Conservation (phyloP, 1,140 invertebrate species). For the Drosophila virilis region DNA sequence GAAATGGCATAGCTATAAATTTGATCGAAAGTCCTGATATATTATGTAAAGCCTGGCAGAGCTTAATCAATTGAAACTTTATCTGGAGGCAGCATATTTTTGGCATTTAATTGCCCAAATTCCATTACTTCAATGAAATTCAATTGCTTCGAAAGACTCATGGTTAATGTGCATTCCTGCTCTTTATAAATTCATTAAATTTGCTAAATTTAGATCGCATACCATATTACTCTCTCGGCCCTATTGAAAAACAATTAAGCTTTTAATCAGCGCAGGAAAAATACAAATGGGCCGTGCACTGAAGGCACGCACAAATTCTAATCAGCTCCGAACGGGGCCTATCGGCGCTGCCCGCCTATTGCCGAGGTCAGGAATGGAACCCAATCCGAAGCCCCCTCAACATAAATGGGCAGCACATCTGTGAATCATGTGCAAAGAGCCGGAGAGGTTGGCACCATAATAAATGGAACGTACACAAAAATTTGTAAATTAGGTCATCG, state of each 20-base stretch:
- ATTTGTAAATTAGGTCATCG: constrained; percentile 70
- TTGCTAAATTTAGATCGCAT: constrained; percentile 23
- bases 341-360: constrained; percentile 42
- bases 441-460: constrained; percentile 14
- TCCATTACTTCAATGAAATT: constrained; percentile 24
- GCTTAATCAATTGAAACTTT: not conserved
- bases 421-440: constrained; percentile 56
- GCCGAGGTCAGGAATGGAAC: constrained; percentile 67
- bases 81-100: constrained; percentile 9
- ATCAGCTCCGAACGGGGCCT: constrained; percentile 38
- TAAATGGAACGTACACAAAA: constrained; percentile 12
- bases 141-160: constrained; percentile 8
- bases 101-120: constrained; percentile 30
- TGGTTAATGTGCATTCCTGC: constrained; percentile 22
- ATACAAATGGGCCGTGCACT: constrained; percentile 6
- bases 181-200: constrained; percentile 56
- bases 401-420: constrained; percentile 4
- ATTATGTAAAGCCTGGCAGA: not conserved
- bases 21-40: not conserved
- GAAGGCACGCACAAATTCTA: constrained; percentile 59
- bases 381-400: not conserved
- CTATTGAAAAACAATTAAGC: constrained; percentile 66
- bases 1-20: no score
- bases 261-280: constrained; percentile 64
- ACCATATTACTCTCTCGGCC: constrained; percentile 7